Base-by-base conservation (phyloP, 2,113 vertebrate genomes). In the Colaptes auratus region DNA sequence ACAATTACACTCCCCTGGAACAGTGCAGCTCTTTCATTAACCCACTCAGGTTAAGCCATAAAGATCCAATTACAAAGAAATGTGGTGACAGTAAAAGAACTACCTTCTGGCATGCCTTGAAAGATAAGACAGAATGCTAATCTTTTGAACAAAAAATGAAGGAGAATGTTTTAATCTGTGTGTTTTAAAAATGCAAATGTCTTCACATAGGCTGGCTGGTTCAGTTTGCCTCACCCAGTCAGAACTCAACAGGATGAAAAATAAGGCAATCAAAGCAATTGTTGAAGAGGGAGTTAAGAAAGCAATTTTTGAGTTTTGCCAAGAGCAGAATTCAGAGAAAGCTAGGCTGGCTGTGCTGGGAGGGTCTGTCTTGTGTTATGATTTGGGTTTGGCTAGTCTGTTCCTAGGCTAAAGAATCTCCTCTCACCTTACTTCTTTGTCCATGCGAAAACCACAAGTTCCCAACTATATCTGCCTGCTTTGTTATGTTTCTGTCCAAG, bases 61-160 rank as follows among this genome's bases (percentile, higher is more conserved):
- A 89, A 83, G 52, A 83, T 74, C 90, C 46, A 73, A 50, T 69
- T 85, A 88, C 88, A 88, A 73, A 69, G 61, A 72, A 48, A 64
- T 3, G 27, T 15, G 35, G 74, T 48, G 79, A 55, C 70, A 73
- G 48, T 76, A n/a, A 58, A 69, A 65, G 73, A 78, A 33, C 61
- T 52, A 12, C 60, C 74, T 84, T 80, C 53, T 64, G 65, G 70
- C 7, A 24, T 6, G 7, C 60, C 55, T 81, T 14, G 60, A 69
- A 72, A 74, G 23, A 3, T 53, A 60, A 36, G 31, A 24, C 17
- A 23, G 35, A 36, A 21, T 18, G 24, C n/a, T 55, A 3, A 61
- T 63, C 42, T 69, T 42, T 20, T 36, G 78, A 58, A 25, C 27
- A 69, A 16, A n/a, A 58, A 56, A 44, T 27, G 24, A 50, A 56